Evolutionary conservation across 1,140 invertebrate genomes (phyloP).

Genomic region (Paramacrobiotus metropolitanus): DNA sequence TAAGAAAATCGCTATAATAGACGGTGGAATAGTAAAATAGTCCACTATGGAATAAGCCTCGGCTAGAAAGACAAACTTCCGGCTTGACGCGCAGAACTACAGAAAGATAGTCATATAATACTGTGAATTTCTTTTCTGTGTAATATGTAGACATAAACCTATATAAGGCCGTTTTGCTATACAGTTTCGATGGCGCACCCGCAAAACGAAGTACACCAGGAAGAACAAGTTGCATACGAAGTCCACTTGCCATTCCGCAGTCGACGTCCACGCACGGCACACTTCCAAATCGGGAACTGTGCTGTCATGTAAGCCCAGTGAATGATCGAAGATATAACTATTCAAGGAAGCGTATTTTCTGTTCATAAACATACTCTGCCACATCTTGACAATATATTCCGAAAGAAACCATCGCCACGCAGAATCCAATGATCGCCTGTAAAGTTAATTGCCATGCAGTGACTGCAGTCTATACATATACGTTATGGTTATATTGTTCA

Average conservation of each 20-base stretch:
- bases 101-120: too few species aligned
- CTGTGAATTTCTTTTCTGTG: background rate
- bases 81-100: background rate
- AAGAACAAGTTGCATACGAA: background rate
- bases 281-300: background rate
- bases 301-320: too few species aligned
- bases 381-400: background rate
- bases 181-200: background rate
- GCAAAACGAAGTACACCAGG: background rate
- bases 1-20: background rate
- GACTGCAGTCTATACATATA: too few species aligned
- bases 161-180: background rate
- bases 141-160: background rate
- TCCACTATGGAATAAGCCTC: background rate
- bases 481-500: too few species aligned
- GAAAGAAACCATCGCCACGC: background rate
- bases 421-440: background rate
- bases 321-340: background rate
- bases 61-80: background rate
- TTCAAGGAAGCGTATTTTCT: background rate
- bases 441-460: too few species aligned
- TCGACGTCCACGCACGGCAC: background rate
- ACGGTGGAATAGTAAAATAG: background rate
- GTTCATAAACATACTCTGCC: background rate
- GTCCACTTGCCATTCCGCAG: background rate